These are phyloP conservation scores for Oscheius sp. DNA, from an alignment of 2,888 invertebrate species.

Conservation along the genomic window DNA sequence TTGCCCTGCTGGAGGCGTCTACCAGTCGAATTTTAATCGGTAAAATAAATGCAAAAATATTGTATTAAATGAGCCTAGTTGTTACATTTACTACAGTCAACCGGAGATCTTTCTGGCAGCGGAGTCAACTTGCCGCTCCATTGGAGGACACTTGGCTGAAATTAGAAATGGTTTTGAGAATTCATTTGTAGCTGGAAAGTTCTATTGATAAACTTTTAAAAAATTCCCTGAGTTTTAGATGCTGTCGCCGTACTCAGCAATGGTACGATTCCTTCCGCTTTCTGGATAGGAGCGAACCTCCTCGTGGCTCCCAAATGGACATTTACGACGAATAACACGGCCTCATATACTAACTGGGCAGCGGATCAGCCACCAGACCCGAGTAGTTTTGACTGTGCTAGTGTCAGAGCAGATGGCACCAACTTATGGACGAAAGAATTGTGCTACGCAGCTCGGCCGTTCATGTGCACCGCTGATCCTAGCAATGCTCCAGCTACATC, in stretches of 20 bases:
- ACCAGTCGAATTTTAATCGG: too few species aligned
- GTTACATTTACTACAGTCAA: neutral
- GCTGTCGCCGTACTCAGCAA: too few species aligned
- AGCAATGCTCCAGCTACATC: neutral
- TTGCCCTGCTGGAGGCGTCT: too few species aligned
- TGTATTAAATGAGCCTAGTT: neutral
- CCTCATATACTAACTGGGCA: neutral
- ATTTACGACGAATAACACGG: neutral
- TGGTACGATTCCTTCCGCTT: neutral
- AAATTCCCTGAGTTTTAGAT: too few species aligned
- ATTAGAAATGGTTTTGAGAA: neutral
- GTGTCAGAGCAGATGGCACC: neutral
- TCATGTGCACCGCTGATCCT: neutral
- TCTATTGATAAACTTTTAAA: too few species aligned
- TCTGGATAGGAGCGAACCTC: conserved; percentile 2
- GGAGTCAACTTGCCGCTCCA: neutral
- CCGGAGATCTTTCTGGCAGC: neutral
- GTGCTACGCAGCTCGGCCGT: neutral
- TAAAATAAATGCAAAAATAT: too few species aligned
- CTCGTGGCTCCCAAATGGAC: neutral
- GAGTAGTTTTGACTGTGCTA: neutral
- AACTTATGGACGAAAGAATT: neutral
- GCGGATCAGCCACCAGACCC: neutral
- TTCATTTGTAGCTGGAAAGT: neutral
- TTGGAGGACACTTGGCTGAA: neutral